Percentiles rank a stretch among this genome's conserved stretches.
phyloP scores from a whole-genome alignment of 2,888 invertebrate species.

The Lepidocyrtinus sp. region DNA sequence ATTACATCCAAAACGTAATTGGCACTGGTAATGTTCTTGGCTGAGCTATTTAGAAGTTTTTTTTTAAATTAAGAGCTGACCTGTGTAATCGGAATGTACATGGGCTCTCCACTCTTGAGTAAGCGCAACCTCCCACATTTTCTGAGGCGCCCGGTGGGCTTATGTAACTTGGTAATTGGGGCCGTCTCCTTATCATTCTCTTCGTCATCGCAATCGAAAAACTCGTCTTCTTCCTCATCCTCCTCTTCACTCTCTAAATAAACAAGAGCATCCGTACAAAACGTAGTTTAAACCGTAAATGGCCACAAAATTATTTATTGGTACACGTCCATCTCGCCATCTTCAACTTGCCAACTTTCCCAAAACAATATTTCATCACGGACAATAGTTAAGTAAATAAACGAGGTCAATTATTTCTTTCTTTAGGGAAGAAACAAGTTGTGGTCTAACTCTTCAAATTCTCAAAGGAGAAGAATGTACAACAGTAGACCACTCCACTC shows the following conservation, averaged over 20 bases:
- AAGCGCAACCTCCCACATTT: slow-evolving; percentile 80
- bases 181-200: slow-evolving; percentile 10
- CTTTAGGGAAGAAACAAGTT: no score
- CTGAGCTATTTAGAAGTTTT: no score
- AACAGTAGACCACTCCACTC: no score
- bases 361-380: not conserved
- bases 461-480: no score
- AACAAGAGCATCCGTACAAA: not conserved
- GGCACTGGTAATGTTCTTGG: no score
- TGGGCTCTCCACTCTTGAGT: slow-evolving; percentile 79
- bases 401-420: not conserved
- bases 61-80: no score
- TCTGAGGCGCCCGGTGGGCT: slow-evolving; percentile 81
- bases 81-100: slow-evolving; percentile 86
- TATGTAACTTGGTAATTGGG: slow-evolving; percentile 75
- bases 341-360: not conserved
- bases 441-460: no score
- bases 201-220: slow-evolving; percentile 80
- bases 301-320: not conserved
- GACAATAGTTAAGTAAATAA: not conserved
- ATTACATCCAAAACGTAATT: no score
- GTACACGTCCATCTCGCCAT: no score
- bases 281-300: not conserved
- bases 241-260: slow-evolving; percentile 72
- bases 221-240: slow-evolving; percentile 76